Evolutionary conservation across 1,140 invertebrate genomes (phyloP).

Genomic region (Drosophila bocki): DNA sequence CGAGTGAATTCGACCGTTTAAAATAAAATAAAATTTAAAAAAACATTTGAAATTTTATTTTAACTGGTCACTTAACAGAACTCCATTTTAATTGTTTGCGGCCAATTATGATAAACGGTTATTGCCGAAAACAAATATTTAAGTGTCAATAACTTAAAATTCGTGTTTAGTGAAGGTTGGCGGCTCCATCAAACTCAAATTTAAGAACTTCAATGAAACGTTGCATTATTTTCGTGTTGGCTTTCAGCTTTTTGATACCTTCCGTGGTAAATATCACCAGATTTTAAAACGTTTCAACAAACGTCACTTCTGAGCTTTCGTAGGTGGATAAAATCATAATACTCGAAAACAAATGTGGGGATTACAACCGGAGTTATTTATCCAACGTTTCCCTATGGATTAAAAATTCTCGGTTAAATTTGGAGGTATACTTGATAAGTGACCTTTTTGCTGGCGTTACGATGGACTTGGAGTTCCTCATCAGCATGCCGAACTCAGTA

Average conservation of each 20-base stretch:
- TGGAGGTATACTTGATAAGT: conserved; percentile 40
- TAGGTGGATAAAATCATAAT: conserved; percentile 25
- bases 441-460: conserved; percentile 35
- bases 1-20: neutral
- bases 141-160: neutral
- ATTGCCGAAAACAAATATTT: neutral
- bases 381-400: conserved; percentile 37
- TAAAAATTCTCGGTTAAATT: conserved; percentile 20
- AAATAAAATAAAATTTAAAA: neutral
- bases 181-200: no score
- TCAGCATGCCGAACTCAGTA: conserved; percentile 35
- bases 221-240: no score
- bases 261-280: conserved; percentile 21
- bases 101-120: conserved; percentile 1
- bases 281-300: neutral
- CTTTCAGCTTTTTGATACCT: neutral
- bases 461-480: conserved; percentile 49
- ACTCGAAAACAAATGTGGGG: conserved; percentile 2
- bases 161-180: conserved; percentile 11
- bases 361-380: conserved; percentile 51
- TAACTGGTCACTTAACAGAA: conserved; percentile 5
- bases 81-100: neutral
- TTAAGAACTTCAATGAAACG: conserved; percentile 11
- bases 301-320: neutral
- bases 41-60: neutral